phyloP scores from a whole-genome alignment of 2,888 invertebrate genomes.

The Doris montereyensis region DNA sequence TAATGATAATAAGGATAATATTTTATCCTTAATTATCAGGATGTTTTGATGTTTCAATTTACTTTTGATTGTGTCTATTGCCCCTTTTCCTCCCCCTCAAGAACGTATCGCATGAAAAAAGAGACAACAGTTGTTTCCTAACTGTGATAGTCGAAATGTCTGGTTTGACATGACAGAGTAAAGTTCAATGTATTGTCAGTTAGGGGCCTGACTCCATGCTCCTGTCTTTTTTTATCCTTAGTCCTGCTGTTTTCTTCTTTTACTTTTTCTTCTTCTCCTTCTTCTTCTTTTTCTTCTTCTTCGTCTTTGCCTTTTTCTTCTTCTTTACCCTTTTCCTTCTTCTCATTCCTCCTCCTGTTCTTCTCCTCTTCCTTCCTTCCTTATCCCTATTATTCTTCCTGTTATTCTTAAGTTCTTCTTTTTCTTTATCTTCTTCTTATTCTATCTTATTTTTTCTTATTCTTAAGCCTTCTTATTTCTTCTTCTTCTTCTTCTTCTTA shows the following conservation, averaged over 20 bases:
- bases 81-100: no score
- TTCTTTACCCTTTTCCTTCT: neutral
- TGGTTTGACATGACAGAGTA: no score
- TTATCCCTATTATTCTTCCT: neutral
- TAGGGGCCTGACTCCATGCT: no score
- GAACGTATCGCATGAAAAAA: no score
- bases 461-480: neutral
- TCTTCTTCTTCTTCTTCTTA: neutral
- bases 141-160: no score
- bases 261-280: neutral
- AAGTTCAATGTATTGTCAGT: no score
- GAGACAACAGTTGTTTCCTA: no score
- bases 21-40: no score
- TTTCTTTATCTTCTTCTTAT: neutral
- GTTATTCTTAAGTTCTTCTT: neutral
- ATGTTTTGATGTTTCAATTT: no score
- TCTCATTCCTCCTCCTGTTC: neutral
- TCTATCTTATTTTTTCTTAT: neutral
- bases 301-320: neutral
- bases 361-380: neutral
- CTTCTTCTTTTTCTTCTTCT: neutral
- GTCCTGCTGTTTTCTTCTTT: neutral
- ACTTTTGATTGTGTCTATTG: no score
- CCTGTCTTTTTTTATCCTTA: no score
- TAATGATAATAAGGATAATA: no score